Percentiles rank a stretch among this genome's conserved stretches.
These are phyloP conservation scores for Oenanthe melanoleuca DNA, from an alignment of 2,113 vertebrate genomes.

Conservation along the genomic window DNA sequence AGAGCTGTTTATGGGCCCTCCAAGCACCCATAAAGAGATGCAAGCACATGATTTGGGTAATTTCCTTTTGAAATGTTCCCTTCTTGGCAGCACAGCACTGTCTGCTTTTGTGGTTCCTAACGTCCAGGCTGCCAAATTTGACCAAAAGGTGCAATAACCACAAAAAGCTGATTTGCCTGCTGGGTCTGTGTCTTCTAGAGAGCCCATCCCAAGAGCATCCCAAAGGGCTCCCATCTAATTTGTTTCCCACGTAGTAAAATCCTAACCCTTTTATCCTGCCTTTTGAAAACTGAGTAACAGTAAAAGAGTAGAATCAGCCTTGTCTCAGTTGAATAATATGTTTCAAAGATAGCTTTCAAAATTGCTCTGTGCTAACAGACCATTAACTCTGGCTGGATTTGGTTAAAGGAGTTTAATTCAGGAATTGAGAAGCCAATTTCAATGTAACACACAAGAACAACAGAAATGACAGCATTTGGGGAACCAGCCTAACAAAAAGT, in stretches of 20 bases:
- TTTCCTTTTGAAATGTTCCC: background rate
- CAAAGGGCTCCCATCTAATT: background rate
- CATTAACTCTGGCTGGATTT: background rate
- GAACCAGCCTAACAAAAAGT: background rate
- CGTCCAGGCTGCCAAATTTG: background rate
- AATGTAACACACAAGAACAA: background rate
- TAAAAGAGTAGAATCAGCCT: background rate
- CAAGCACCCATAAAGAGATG: background rate
- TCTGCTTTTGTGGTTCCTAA: background rate
- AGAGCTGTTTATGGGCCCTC: background rate
- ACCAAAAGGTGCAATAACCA: background rate
- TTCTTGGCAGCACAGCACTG: background rate
- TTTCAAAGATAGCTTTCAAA: slow-evolving; percentile 46
- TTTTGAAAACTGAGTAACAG: background rate
- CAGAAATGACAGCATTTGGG: background rate
- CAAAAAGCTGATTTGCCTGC: background rate
- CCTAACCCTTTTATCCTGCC: background rate
- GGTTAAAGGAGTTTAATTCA: background rate
- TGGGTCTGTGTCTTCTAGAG: background rate
- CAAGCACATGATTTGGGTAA: background rate
- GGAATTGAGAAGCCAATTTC: background rate
- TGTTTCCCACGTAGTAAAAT: background rate
- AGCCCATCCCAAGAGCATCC: background rate
- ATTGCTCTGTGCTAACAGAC: background rate
- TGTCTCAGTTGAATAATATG: background rate